Conservation (phyloP, 1,140 invertebrate species). For the Ephestia elutella region DNA sequence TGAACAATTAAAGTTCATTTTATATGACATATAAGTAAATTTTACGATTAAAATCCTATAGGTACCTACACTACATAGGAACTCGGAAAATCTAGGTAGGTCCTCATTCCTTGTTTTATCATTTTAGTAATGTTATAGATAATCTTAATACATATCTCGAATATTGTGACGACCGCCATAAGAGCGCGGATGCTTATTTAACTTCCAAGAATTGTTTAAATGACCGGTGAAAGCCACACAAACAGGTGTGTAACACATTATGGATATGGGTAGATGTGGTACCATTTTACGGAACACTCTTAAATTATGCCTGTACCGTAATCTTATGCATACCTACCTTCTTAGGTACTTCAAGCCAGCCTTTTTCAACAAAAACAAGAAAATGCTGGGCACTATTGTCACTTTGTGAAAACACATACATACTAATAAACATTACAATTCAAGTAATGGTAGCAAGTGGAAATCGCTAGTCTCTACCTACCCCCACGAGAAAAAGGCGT, state of each 20-base stretch:
- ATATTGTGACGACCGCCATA: slow-evolving; percentile 18
- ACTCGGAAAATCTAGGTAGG: no score
- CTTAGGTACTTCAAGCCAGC: no score
- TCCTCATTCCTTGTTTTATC: no score
- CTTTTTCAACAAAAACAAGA: no score
- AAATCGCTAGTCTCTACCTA: no score
- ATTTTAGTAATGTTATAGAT: slow-evolving; percentile 8
- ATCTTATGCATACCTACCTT: background rate
- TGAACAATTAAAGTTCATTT: no score
- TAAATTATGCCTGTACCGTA: slow-evolving; percentile 15
- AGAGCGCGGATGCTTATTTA: slow-evolving; percentile 29
- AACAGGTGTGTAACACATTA: slow-evolving; percentile 38
- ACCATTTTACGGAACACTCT: slow-evolving; percentile 28
- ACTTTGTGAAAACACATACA: slow-evolving; percentile 24
- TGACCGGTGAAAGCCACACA: slow-evolving; percentile 40
- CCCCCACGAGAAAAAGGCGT: no score
- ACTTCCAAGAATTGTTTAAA: slow-evolving; percentile 46
- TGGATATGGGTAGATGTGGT: slow-evolving; percentile 29
- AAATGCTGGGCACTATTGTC: slow-evolving; percentile 38
- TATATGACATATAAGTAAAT: no score
- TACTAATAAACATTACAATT: no score
- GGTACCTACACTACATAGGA: no score
- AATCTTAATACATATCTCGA: slow-evolving; percentile 30
- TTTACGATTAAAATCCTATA: no score
- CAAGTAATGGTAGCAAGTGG: no score